These are phyloP conservation scores for Peromyscus leucopus DNA, from an alignment of 2,113 vertebrate species.

Conservation along the genomic window DNA sequence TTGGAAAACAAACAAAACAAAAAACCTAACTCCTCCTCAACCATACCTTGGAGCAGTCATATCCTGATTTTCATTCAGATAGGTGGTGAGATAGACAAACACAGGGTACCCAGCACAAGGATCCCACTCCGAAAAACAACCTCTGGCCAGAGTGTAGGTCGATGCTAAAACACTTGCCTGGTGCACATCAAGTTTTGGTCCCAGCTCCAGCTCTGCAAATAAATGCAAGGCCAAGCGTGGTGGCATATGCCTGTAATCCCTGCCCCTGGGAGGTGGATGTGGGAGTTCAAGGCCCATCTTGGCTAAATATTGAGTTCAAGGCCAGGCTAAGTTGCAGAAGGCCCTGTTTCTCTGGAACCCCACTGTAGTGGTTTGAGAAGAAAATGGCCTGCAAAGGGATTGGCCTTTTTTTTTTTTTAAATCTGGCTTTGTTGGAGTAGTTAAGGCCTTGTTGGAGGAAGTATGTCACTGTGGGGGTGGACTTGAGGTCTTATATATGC, in stretches of 20 bases:
- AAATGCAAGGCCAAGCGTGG: neutral
- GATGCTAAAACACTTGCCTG: neutral
- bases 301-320: neutral
- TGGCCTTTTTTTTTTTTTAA: no score
- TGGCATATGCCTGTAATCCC: no score
- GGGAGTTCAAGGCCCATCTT: neutral
- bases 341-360: no score
- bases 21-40: neutral
- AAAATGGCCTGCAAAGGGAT: no score
- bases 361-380: no score
- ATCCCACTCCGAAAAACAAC: neutral
- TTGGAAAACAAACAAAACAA: neutral
- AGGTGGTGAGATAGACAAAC: neutral
- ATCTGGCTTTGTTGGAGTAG: no score
- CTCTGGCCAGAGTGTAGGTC: neutral
- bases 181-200: neutral
- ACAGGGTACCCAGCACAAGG: neutral
- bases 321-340: neutral
- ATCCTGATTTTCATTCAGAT: neutral
- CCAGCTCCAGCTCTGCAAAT: neutral
- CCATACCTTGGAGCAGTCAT: neutral
- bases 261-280: neutral
- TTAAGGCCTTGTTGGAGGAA: no score
- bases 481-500: no score
- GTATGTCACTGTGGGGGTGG: no score